phyloP scores from a whole-genome alignment of 1,140 invertebrate species.

The Mycetomoellerius zeteki region DNA sequence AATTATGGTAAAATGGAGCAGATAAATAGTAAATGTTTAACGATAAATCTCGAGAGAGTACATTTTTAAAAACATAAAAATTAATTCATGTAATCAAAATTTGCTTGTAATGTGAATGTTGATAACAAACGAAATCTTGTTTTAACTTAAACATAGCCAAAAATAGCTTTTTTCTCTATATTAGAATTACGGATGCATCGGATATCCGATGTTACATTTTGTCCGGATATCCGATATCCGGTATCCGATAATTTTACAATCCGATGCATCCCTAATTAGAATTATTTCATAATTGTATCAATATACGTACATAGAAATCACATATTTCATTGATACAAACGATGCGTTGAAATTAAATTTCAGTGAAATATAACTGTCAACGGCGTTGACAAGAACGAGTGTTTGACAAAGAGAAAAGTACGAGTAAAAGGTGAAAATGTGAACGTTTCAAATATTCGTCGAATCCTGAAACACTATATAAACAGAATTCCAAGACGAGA shows the following conservation, averaged over 20 bases:
- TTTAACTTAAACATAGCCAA: neutral
- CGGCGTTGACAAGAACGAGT: neutral
- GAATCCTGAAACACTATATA: constrained; percentile 34
- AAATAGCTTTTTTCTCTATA: neutral
- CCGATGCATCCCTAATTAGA: too few relatives aligned
- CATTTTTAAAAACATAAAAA: neutral
- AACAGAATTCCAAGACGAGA: constrained; percentile 45
- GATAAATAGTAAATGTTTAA: constrained; percentile 21
- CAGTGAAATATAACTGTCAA: neutral
- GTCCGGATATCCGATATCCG: too few relatives aligned
- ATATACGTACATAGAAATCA: neutral
- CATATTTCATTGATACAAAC: neutral
- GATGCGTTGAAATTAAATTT: constrained; percentile 38
- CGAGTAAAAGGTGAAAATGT: neutral
- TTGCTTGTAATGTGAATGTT: neutral
- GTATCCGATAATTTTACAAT: too few relatives aligned
- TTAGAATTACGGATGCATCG: too few relatives aligned
- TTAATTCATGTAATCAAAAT: neutral
- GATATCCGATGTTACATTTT: too few relatives aligned
- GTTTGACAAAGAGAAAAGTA: neutral
- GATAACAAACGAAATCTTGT: neutral
- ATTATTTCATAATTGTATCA: neutral
- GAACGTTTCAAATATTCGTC: constrained; percentile 15
- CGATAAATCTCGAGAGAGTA: constrained; percentile 2
- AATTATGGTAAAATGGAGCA: neutral